Conservation (phyloP, 1,140 invertebrate species). For the Zaprionus capensis region DNA sequence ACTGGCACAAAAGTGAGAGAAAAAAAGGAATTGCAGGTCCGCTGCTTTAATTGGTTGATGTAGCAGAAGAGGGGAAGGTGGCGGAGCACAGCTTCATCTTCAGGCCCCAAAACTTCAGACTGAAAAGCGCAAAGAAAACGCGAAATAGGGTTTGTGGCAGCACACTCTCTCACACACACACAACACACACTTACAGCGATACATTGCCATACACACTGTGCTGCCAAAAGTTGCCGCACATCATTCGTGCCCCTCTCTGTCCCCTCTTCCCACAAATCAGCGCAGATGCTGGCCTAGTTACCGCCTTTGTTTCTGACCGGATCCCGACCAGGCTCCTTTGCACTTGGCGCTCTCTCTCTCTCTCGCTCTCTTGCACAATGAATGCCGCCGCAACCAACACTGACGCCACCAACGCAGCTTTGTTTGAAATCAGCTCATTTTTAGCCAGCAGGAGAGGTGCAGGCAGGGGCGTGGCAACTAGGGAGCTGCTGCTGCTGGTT, state of each 20-base stretch:
- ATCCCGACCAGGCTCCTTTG: conserved; percentile 36
- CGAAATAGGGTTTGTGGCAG: conserved; percentile 32
- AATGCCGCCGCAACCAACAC: conserved; percentile 48
- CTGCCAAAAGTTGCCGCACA: conserved; percentile 56
- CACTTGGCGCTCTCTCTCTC: not conserved
- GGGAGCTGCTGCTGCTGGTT: conserved; percentile 45
- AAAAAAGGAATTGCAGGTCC: conserved; percentile 49
- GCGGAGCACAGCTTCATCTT: conserved; percentile 8
- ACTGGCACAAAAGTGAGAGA: not conserved
- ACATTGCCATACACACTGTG: not conserved
- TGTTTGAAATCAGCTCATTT: conserved; percentile 79
- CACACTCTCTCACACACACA: conserved; percentile 54
- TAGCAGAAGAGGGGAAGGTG: not conserved
- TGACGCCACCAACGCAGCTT: conserved; percentile 54
- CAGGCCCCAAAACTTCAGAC: conserved; percentile 48
- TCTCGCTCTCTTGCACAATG: conserved; percentile 54
- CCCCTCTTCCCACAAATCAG: conserved; percentile 45
- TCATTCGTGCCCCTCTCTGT: not conserved
- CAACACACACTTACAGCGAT: not conserved
- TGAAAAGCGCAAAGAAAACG: conserved; percentile 78
- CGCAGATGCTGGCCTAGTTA: conserved; percentile 77
- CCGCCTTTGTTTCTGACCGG: conserved; percentile 71
- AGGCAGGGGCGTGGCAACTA: conserved; percentile 41
- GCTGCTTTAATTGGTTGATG: conserved; percentile 68
- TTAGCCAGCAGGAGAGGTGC: conserved; percentile 47